phyloP scores from a whole-genome alignment of 2,113 vertebrate genomes.

The Rhea pennata region DNA sequence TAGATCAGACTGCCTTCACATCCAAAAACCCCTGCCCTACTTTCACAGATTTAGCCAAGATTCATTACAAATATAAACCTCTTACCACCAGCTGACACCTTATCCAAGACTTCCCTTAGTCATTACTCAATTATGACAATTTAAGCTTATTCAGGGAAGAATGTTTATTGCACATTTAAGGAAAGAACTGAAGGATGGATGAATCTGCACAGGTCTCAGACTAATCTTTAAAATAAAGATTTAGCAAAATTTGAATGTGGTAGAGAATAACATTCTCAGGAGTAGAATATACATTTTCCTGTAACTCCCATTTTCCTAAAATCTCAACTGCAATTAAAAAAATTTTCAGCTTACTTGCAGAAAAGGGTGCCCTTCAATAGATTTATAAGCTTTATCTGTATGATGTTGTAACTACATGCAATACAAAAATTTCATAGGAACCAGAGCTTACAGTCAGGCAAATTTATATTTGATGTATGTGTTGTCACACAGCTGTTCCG shows the following conservation, averaged over 20 bases:
- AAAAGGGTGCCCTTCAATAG: fast-evolving
- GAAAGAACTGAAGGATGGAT: not conserved
- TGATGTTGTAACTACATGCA: fast-evolving
- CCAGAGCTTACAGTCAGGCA: fast-evolving
- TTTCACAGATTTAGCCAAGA: fast-evolving
- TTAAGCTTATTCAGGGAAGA: not conserved
- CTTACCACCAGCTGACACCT: not conserved
- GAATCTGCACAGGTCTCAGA: not conserved
- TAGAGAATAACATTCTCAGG: fast-evolving
- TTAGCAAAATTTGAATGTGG: not conserved
- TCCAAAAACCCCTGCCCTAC: not conserved
- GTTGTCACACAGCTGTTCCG: not conserved
- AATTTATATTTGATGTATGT: fast-evolving
- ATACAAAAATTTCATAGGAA: fast-evolving
- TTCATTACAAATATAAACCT: fast-evolving
- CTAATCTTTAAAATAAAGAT: not conserved
- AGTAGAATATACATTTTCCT: fast-evolving
- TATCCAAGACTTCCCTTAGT: not conserved
- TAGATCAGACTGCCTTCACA: fast-evolving
- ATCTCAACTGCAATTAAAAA: not conserved
- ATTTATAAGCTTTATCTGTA: fast-evolving
- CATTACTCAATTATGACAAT: fast-evolving
- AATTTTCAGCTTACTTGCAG: fast-evolving
- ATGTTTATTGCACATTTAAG: fast-evolving
- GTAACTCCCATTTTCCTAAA: fast-evolving